Evolutionary conservation across 2,888 invertebrate genomes (phyloP), one percentile per base, ranked within the genome.

Genomic region (Periphyllus acericola): DNA sequence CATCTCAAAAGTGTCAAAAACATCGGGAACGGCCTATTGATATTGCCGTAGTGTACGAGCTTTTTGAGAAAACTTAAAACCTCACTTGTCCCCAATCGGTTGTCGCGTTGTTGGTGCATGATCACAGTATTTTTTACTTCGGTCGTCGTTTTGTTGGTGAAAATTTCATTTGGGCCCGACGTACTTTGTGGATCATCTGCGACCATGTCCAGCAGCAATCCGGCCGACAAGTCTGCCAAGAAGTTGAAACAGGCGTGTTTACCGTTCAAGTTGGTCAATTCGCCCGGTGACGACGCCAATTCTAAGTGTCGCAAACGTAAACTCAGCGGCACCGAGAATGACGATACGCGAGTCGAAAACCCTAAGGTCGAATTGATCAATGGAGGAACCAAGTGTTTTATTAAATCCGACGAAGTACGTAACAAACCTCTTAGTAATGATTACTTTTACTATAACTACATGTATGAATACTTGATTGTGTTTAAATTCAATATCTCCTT

Each of bases 341-440:
- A 66, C 21, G 80, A 81, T 46, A 66, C 74, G 11, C 55, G 66
- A 66, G 81, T 75, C 5, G 81, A 81, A 46, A 81, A 81, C 60
- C 60, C 87, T n/a, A 87, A 81, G 9, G 74, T 87, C 21, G 87
- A 87, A 55, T 29, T 81, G n/a, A 46, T 87, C 60, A 87, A 87
- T 6, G 87, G 87, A 25, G 87, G 87, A 2, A 81, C 80, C 0
- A 87, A 87, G 60, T 87, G 81, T 74, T 87, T 87, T n/a, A 87
- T 87, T 46, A 87, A 87, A 74, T 87, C 80, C 8, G 81, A 81
- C 5, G 74, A 78, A n/a, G 78, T 11, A 68, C 6, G 68, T 29
- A 8, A 29, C 21, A 25, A 60, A 19, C 60, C 5, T 0, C 21
- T 6, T 21, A 60, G 1, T 46, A 14, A 14, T 46, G 8, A 46